A percentile compares a stretch with the other conserved stretches of the same genome.
Conservation (phyloP, 2,888 invertebrate species). For the Dasysyrphus albostriatus region DNA sequence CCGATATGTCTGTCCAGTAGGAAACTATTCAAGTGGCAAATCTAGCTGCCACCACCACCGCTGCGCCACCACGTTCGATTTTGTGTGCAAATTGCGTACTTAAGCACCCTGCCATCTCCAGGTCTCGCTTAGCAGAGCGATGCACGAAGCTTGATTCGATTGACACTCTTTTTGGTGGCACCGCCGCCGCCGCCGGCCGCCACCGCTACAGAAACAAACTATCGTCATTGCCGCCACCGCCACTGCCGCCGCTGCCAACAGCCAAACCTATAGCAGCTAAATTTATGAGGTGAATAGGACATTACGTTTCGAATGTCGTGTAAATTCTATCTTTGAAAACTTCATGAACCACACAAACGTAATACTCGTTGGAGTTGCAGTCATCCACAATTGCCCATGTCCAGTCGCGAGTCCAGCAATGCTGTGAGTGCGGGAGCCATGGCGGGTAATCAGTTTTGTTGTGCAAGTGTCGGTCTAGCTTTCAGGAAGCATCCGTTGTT, state of each 20-base stretch:
- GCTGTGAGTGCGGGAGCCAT: constrained; percentile 11
- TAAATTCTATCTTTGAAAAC: constrained; percentile 76
- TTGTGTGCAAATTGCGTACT: constrained; percentile 75
- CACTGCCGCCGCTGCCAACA: not conserved
- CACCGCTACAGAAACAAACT: not conserved
- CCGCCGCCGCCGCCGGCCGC: constrained; percentile 38
- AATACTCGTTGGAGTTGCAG: constrained; percentile 4
- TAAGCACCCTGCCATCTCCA: constrained; percentile 65
- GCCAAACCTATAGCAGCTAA: constrained; percentile 33
- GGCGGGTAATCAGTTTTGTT: constrained; percentile 48
- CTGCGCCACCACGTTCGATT: constrained; percentile 66
- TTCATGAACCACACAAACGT: constrained; percentile 67
- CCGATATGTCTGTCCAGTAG: constrained; percentile 70
- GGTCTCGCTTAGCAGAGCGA: constrained; percentile 42
- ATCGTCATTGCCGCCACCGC: constrained; percentile 2
- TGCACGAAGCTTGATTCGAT: constrained; percentile 75
- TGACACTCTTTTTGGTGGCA: constrained; percentile 74
- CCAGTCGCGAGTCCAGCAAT: constrained; percentile 11
- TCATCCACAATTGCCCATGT: constrained; percentile 22
- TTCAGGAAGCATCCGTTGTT: constrained; percentile 73
- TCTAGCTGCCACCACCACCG: constrained; percentile 54
- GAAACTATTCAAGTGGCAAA: constrained; percentile 68
- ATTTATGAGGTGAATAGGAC: constrained; percentile 76
- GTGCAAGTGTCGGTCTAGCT: constrained; percentile 70
- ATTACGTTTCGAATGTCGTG: constrained; percentile 76